Percentiles rank a stretch among this genome's conserved stretches.
phyloP scores from a whole-genome alignment of 2,888 invertebrate genomes.

The Xestoiulus laeticollis region DNA sequence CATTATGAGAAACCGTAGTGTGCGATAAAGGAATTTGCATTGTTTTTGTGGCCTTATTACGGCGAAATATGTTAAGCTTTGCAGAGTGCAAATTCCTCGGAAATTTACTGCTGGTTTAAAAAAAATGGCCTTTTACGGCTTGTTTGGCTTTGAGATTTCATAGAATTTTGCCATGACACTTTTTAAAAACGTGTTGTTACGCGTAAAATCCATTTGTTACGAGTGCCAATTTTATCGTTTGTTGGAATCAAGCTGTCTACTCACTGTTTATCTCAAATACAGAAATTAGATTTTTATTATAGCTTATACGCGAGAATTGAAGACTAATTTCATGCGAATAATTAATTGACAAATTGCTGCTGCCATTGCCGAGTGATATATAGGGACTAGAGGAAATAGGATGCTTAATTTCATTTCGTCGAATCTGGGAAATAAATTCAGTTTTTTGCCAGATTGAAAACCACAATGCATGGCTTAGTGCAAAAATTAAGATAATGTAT shows the following conservation, averaged over 20 bases:
- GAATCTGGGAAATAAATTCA: neutral
- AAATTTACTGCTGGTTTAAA: neutral
- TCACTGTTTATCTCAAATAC: neutral
- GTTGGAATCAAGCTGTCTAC: neutral
- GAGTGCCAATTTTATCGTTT: neutral
- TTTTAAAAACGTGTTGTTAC: constrained; percentile 18
- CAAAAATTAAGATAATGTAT: neutral
- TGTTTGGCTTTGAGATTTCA: neutral
- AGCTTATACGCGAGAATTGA: neutral
- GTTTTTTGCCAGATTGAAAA: neutral
- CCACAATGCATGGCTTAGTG: neutral
- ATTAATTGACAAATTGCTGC: neutral
- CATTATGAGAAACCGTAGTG: too few species aligned
- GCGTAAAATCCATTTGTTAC: neutral
- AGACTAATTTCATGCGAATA: neutral
- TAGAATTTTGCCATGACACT: neutral
- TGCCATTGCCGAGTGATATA: neutral
- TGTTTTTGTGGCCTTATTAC: neutral
- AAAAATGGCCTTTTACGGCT: neutral
- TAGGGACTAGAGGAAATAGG: neutral
- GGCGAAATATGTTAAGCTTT: constrained; percentile 8
- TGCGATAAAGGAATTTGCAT: neutral
- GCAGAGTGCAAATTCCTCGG: neutral
- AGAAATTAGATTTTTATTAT: neutral
- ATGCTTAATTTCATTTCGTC: neutral